Base-by-base conservation (phyloP, 2,888 invertebrate species). In the Amphipyra tragopoginis region DNA sequence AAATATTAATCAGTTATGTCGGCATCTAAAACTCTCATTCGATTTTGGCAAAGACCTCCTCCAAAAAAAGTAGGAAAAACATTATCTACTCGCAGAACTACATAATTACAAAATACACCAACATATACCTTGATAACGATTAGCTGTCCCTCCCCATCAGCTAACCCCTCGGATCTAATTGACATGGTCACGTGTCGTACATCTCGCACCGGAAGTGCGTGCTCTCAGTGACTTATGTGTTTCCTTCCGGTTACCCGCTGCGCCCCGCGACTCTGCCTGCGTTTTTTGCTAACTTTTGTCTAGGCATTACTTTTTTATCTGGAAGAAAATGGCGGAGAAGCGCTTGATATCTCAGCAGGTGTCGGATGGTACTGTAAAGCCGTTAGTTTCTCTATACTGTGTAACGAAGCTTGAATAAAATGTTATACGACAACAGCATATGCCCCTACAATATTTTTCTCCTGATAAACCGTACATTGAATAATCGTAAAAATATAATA, bases 151-250 rank as follows among this genome's bases (percentile, higher is more conserved):
- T 61, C 50, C 47, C 48, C 55, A 39, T 47, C 21, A 21, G 21
- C 21, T 21, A 40, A 43, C 49, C 72, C 68, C 65, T 39, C 71
- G 21, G 39, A 51, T 59, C 66, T 79, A 88, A 90, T 90, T 87
- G 88, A 65, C 77, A 68, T 51, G 81, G 88, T 75, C 86, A 85
- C 88, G 88, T 86, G 88, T 69, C 73, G 68, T 63, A 71, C 79
- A 67, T 77, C 77, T 57, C 66, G 65, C 74, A 62, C 76, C 83
- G 86, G 88, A 88, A 84, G 82, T 55, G 56, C 75, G 84, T 85
- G 81, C 84, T 80, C 84, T 78, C 84, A 77, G 88, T 90, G 91
- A 91, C 90, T 89, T 89, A 91, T 88, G 88, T 76, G 79, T 65
- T 87, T 90, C 91, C 91, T 89, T 91, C 91, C 90, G 89, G 80